These are phyloP conservation scores for Sterna hirundo DNA, from an alignment of 2,113 vertebrate genomes.

Conservation along the genomic window DNA sequence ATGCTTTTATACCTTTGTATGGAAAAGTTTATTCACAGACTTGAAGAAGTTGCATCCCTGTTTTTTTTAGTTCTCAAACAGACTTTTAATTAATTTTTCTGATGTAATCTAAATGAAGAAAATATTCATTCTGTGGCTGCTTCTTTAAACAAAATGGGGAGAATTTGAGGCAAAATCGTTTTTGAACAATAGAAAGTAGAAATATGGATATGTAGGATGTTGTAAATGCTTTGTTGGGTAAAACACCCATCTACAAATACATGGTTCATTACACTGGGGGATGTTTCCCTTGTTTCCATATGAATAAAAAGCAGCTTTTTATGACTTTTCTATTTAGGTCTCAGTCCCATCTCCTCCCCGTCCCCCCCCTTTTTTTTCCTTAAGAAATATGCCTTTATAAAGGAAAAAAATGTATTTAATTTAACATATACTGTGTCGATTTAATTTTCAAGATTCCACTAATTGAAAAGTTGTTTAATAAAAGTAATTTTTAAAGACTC, in stretches of 20 bases:
- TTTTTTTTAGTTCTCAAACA: background rate
- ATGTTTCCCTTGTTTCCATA: background rate
- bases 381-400: background rate
- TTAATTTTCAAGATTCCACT: background rate
- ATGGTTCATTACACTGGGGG: background rate
- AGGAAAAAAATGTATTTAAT: background rate
- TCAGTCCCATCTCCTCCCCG: background rate
- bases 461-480: background rate
- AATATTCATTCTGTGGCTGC: background rate
- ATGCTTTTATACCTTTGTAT: background rate
- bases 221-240: background rate
- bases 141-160: background rate
- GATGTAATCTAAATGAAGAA: background rate
- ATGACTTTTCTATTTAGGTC: background rate
- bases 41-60: background rate
- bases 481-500: background rate
- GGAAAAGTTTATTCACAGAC: background rate
- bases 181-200: background rate
- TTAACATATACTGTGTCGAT: fast-evolving
- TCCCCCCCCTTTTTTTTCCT: background rate
- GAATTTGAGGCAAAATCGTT: background rate
- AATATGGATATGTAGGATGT: background rate
- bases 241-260: background rate
- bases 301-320: background rate
- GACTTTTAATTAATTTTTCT: background rate